Evolutionary conservation across 2,888 invertebrate genomes (phyloP), one percentile per base, ranked within the genome.

Genomic region (Holacanthella duospinosa): DNA sequence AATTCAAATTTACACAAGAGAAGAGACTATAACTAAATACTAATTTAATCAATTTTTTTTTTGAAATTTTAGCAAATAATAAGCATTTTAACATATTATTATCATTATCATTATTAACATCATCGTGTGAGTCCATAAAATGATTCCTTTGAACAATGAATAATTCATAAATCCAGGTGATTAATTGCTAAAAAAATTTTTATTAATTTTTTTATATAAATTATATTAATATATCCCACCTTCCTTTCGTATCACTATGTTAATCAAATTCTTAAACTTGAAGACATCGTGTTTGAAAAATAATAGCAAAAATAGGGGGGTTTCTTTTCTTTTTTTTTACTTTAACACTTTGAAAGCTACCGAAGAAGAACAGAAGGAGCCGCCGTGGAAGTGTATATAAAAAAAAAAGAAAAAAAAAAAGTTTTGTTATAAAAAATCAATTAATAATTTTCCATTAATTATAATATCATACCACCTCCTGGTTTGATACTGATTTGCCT

Each of bases 401-500:
- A 48, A 9, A 48, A 21, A 48, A 21, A 36, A 36, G 6, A 36
- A 21, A 4, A 48, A 28, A 6, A 29, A 29, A 36, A 58, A 24
- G 21, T n/a, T 24, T n/a, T n/a, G 58, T 19, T 29, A 26, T 28
- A 63, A 63, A 62, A 63, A 63, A 63, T 63, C 63, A 63, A 63
- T 63, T 63, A 63, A 63, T 63, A 63, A 63, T 60, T 9, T 48
- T 55, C 29, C 63, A 63, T 63, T 63, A 63, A 63, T 63, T 61
- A 55, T 55, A 58, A 58, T 6, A 6, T 58, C 58, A 58, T 58
- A 58, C 9, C 9, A 9, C 29, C 6, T 24, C 4, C 29, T 43
- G 58, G 58, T 58, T 4, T 4, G 29, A 36, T 28, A 25, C 29
- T 43, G 58, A 29, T 21, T 48, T 48, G 48, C 4, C 19, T 48